phyloP scores from a whole-genome alignment of 1,140 invertebrate genomes.

The Eueides isabella region DNA sequence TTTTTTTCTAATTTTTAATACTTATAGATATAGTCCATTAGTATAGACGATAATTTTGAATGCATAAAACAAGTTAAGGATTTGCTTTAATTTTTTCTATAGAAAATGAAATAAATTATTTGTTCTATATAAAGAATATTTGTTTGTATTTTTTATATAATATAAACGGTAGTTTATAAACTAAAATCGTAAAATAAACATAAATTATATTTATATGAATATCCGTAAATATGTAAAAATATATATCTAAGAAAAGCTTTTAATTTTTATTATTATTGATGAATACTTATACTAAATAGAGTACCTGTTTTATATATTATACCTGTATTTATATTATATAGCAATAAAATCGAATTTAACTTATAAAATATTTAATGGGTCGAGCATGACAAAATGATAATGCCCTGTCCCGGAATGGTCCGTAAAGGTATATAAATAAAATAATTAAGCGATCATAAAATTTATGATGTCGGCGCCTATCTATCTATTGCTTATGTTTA shows the following conservation, averaged over 20 bases:
- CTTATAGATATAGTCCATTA: too few relatives aligned
- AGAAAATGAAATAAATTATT: too few relatives aligned
- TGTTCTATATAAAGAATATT: too few relatives aligned
- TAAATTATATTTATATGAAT: too few relatives aligned
- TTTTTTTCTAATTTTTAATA: too few relatives aligned
- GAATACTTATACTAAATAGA: background rate
- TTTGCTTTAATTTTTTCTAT: too few relatives aligned
- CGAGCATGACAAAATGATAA: conserved; percentile 44
- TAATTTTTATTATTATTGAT: background rate
- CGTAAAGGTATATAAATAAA: conserved; percentile 39
- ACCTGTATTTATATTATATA: background rate
- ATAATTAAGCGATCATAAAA: conserved; percentile 43
- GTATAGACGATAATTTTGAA: too few relatives aligned
- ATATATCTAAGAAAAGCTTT: background rate
- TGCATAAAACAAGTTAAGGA: too few relatives aligned
- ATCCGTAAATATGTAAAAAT: too few relatives aligned
- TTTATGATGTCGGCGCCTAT: conserved; percentile 44
- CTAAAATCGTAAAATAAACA: too few relatives aligned
- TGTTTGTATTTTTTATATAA: too few relatives aligned
- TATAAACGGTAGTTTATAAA: too few relatives aligned
- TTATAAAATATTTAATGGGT: conserved; percentile 43
- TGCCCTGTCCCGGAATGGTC: conserved; percentile 25
- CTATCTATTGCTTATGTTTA: conserved; percentile 31
- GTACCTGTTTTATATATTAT: background rate
- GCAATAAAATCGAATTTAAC: conserved; percentile 6